A percentile compares a stretch with the other conserved stretches of the same genome.
These are phyloP conservation scores for Lepus oiostolus DNA, from an alignment of 2,797 vertebrate species.

Conservation along the genomic window DNA sequence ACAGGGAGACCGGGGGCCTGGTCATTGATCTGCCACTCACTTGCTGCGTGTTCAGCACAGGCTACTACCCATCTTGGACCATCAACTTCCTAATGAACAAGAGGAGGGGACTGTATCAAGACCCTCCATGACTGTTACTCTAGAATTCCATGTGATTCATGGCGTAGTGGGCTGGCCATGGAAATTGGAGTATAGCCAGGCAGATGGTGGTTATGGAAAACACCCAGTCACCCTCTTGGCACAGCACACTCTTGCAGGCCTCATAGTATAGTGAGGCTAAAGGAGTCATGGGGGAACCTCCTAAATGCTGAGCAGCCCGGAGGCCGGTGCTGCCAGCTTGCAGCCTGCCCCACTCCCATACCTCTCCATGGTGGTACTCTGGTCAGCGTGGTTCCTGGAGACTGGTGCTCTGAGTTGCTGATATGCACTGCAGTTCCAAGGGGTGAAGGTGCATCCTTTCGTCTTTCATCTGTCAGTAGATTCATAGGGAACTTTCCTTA, in stretches of 20 bases:
- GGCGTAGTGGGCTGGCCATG: no score
- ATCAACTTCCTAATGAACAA: neutral
- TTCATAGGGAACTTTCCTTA: neutral
- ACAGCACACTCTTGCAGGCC: neutral
- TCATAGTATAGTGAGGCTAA: neutral
- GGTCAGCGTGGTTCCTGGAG: neutral
- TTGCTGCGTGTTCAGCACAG: neutral
- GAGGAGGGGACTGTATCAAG: neutral
- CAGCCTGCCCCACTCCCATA: no score
- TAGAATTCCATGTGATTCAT: neutral
- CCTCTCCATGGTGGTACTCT: neutral
- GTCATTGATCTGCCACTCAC: neutral
- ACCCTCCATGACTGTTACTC: neutral
- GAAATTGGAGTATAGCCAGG: neutral
- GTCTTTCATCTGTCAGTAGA: neutral
- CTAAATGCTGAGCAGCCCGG: fast-evolving
- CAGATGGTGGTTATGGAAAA: neutral
- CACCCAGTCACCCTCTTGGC: neutral
- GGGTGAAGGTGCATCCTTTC: neutral
- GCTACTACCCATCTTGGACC: neutral
- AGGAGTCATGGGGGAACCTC: neutral
- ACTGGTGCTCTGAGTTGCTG: neutral
- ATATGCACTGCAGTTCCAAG: neutral
- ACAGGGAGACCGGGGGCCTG: fast-evolving
- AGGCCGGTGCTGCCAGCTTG: fast-evolving